Conservation (phyloP, 2,113 vertebrate species). For the Morphnarchus princeps region DNA sequence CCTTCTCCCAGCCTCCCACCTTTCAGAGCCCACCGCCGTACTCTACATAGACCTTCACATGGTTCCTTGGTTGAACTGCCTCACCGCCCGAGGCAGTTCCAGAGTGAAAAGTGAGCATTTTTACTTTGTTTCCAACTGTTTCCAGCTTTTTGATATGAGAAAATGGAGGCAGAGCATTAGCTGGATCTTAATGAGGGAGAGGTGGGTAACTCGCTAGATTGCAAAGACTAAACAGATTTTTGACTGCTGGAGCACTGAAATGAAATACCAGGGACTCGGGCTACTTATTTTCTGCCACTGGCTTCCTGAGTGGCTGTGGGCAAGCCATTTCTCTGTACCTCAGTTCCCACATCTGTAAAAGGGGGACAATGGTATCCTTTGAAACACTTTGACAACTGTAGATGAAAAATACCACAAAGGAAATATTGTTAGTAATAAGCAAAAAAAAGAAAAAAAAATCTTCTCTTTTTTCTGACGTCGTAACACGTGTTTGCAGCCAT, state of each 20-base stretch:
- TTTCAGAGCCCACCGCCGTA: neutral
- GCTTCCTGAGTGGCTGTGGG: neutral
- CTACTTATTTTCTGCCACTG: neutral
- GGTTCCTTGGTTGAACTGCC: neutral
- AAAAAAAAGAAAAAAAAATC: no score
- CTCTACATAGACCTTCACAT: neutral
- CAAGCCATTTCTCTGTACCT: neutral
- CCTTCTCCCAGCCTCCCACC: neutral
- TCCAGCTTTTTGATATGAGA: neutral
- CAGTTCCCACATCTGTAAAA: neutral
- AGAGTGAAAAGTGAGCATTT: neutral
- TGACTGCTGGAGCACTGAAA: neutral
- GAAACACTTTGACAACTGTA: neutral
- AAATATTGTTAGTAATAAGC: neutral
- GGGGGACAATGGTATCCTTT: neutral
- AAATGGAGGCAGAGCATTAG: neutral
- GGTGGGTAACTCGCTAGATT: neutral
- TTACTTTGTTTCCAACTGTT: neutral
- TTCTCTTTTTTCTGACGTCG: neutral
- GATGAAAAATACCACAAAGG: neutral
- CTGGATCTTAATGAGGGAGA: neutral
- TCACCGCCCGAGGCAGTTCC: neutral
- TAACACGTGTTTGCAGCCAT: neutral
- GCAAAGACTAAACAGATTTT: neutral
- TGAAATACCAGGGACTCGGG: neutral